Evolutionary conservation across 2,113 vertebrate genomes (phyloP).

Genomic region (Manacus vitellinus): DNA sequence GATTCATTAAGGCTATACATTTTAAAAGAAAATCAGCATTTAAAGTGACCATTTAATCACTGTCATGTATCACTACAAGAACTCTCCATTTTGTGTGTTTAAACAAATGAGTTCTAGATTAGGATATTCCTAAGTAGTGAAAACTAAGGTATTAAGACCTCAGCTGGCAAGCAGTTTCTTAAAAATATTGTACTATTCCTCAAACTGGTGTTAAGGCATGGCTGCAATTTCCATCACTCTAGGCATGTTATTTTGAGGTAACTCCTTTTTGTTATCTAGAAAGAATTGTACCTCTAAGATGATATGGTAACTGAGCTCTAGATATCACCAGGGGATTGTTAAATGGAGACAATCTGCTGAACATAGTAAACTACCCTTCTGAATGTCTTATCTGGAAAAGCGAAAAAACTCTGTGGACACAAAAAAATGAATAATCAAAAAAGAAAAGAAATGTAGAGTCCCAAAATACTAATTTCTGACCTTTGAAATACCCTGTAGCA

Average conservation of each 20-base stretch:
- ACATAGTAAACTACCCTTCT: background rate
- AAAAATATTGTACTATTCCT: background rate
- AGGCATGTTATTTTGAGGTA: background rate
- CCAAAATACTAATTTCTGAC: background rate
- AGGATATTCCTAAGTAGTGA: background rate
- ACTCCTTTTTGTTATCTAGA: background rate
- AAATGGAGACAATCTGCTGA: background rate
- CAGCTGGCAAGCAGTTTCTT: background rate
- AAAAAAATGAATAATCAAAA: background rate
- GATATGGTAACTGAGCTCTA: background rate
- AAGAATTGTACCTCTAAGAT: background rate
- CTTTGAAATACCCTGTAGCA: background rate
- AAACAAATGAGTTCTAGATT: conserved; percentile 12
- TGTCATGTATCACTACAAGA: background rate
- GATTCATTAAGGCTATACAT: background rate
- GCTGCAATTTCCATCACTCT: background rate
- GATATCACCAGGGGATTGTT: background rate
- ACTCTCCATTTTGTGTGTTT: background rate
- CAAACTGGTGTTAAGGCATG: background rate
- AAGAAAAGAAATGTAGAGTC: background rate
- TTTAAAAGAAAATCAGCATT: background rate
- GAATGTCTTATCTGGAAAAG: background rate
- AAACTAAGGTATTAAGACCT: conserved; percentile 5
- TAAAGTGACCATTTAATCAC: conserved; percentile 20
- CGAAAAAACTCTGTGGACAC: background rate